Percentiles rank a stretch among this genome's conserved stretches.
phyloP scores from a whole-genome alignment of 2,113 vertebrate species.

The Paralichthys olivaceus region DNA sequence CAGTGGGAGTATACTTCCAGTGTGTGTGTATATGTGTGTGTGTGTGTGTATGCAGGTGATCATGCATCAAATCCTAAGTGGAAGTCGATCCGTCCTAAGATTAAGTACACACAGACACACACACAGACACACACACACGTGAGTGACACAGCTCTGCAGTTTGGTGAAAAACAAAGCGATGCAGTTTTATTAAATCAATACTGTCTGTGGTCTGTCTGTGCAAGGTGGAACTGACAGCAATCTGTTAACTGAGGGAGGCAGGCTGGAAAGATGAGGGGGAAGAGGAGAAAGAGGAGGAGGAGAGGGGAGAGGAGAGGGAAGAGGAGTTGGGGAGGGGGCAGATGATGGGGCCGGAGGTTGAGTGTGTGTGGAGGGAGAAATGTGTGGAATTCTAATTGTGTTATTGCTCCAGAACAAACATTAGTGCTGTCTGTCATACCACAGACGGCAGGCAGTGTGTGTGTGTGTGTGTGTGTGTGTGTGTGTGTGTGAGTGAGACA shows the following conservation, averaged over 20 bases:
- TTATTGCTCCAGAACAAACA: slow-evolving; percentile 81
- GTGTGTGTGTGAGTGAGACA: slow-evolving; percentile 7
- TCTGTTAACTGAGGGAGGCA: slow-evolving; percentile 11
- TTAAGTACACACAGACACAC: slow-evolving; percentile 33
- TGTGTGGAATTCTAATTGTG: slow-evolving; percentile 82
- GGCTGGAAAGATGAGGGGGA: neutral
- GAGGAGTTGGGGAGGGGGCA: slow-evolving; percentile 3
- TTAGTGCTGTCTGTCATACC: slow-evolving; percentile 75
- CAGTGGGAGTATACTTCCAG: slow-evolving; percentile 52
- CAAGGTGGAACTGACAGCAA: slow-evolving; percentile 31
- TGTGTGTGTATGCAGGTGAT: slow-evolving; percentile 1
- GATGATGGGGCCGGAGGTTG: slow-evolving; percentile 15
- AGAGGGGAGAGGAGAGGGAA: slow-evolving; percentile 1
- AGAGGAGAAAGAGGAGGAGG: neutral
- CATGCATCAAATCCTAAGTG: slow-evolving; percentile 33
- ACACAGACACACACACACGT: neutral
- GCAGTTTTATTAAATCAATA: slow-evolving; percentile 50
- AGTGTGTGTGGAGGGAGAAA: slow-evolving; percentile 63
- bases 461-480: slow-evolving; percentile 21
- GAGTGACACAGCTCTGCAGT: slow-evolving; percentile 8
- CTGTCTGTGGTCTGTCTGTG: slow-evolving; percentile 36
- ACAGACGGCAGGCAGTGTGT: slow-evolving; percentile 65
- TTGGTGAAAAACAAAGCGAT: slow-evolving; percentile 32
- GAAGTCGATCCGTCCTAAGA: neutral
- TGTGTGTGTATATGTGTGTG: slow-evolving; percentile 17